These are phyloP conservation scores for Aplochiton taeniatus DNA, from an alignment of 2,797 vertebrate species.

Conservation along the genomic window DNA sequence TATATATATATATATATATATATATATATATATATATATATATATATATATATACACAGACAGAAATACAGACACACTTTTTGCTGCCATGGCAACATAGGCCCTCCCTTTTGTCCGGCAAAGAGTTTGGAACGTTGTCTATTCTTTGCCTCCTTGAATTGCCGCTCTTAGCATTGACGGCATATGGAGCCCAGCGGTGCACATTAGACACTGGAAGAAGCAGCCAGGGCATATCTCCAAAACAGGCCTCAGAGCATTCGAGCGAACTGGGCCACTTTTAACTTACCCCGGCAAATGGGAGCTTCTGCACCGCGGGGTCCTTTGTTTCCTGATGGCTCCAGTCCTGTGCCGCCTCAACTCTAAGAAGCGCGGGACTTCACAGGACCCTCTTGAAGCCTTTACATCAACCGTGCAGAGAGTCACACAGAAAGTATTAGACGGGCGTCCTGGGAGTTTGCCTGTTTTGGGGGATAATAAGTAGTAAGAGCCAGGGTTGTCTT, in stretches of 20 bases:
- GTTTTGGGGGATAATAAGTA: conserved; percentile 68
- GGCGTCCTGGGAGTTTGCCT: conserved; percentile 69
- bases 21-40: too few species aligned
- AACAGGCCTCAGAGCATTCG: conserved; percentile 75
- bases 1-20: too few species aligned
- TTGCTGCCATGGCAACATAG: conserved; percentile 26
- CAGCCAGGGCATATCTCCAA: conserved; percentile 62
- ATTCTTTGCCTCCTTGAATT: conserved; percentile 62
- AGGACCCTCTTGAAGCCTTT: conserved; percentile 72
- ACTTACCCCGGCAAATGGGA: conserved; percentile 69
- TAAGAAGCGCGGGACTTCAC: conserved; percentile 74
- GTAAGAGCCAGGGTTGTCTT: conserved; percentile 65
- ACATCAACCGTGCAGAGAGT: conserved; percentile 73
- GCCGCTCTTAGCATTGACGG: conserved; percentile 55
- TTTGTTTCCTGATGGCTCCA: conserved; percentile 75
- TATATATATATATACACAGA: too few species aligned
- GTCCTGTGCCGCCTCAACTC: conserved; percentile 66
- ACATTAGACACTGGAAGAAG: conserved; percentile 73
- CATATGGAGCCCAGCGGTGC: conserved; percentile 62
- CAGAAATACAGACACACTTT: too few species aligned
- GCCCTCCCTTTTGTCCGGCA: conserved; percentile 20
- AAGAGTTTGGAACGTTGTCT: conserved; percentile 48
- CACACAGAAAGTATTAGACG: conserved; percentile 67
- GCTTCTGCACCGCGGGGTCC: conserved; percentile 64
- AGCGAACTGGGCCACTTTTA: conserved; percentile 71